phyloP scores from a whole-genome alignment of 2,888 invertebrate genomes.

The Stramonita haemastoma region DNA sequence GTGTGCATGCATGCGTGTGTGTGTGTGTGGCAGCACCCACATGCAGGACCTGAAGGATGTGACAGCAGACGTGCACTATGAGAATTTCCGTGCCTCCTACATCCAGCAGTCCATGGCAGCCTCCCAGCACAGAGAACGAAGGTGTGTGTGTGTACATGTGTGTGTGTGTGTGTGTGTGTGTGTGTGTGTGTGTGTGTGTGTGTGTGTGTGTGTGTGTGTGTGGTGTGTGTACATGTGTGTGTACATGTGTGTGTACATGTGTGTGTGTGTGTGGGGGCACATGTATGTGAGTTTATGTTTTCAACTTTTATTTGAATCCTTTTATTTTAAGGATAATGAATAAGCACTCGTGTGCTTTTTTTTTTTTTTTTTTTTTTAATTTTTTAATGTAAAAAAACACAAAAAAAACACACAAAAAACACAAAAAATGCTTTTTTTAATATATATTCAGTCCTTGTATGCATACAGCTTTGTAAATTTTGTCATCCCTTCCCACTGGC shows the following conservation, averaged over 20 bases:
- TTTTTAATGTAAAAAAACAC: no score
- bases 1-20: background rate
- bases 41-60: slow-evolving; percentile 80
- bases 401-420: no score
- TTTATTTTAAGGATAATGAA: no score
- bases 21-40: slow-evolving; percentile 86
- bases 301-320: background rate
- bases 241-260: no score
- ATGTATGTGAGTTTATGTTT: background rate
- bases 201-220: background rate
- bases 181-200: background rate
- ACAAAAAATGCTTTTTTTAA: no score
- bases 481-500: no score
- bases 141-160: slow-evolving; percentile 40
- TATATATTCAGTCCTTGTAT: no score
- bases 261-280: no score
- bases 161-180: slow-evolving; percentile 12
- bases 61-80: slow-evolving; percentile 78
- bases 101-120: slow-evolving; percentile 82
- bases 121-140: slow-evolving; percentile 58
- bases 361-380: no score
- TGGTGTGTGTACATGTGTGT: no score
- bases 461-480: no score
- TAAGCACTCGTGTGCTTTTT: no score
- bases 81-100: slow-evolving; percentile 91